Evolutionary conservation across 2,888 invertebrate genomes (phyloP).

Genomic region (Nymphalis urticae): DNA sequence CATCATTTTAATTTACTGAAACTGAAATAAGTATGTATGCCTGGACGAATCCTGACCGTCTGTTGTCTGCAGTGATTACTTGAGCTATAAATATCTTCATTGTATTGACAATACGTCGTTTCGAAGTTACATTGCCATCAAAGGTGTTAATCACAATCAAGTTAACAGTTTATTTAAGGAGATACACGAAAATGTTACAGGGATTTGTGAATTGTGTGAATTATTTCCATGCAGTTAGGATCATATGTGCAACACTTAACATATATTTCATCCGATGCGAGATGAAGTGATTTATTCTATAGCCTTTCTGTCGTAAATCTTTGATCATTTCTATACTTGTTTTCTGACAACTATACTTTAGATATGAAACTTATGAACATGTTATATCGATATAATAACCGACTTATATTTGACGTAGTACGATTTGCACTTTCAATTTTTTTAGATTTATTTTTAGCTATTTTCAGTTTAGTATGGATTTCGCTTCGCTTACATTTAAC

Average conservation of each 20-base stretch:
- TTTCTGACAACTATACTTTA: too few relatives aligned
- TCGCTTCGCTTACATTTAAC: too few relatives aligned
- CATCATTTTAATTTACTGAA: conserved; percentile 58
- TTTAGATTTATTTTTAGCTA: too few relatives aligned
- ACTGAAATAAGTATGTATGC: conserved; percentile 51
- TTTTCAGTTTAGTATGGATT: too few relatives aligned
- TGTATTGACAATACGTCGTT: conserved; percentile 72
- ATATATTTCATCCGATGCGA: too few relatives aligned
- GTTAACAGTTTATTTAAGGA: conserved; percentile 76
- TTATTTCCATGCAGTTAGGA: conserved; percentile 56
- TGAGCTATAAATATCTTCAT: conserved; percentile 73
- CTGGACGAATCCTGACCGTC: conserved; percentile 64
- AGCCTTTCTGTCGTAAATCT: too few relatives aligned
- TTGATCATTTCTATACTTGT: too few relatives aligned
- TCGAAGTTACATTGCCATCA: conserved; percentile 71
- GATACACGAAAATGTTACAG: conserved; percentile 72
- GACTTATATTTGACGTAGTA: too few relatives aligned
- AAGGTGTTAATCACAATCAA: conserved; percentile 79
- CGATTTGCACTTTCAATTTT: too few relatives aligned
- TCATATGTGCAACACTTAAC: conserved; percentile 45
- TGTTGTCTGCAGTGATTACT: conserved; percentile 57
- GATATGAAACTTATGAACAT: too few relatives aligned
- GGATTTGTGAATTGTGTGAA: conserved; percentile 76
- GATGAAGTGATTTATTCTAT: too few relatives aligned
- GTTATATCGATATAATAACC: too few relatives aligned